These are phyloP conservation scores for Pollenia amentaria DNA, from an alignment of 2,888 invertebrate species.

Conservation along the genomic window DNA sequence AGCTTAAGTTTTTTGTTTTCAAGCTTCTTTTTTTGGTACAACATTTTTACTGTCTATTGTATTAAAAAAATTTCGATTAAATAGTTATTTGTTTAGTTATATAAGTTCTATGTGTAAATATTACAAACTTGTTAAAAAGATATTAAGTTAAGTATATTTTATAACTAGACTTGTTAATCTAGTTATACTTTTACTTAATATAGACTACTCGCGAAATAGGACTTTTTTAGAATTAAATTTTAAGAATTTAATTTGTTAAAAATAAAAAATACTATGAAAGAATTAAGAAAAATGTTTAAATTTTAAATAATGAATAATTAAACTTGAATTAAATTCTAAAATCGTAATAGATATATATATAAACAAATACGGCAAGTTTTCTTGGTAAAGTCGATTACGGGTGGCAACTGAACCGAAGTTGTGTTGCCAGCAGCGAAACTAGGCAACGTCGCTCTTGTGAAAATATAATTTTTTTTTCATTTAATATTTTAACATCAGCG, in stretches of 20 bases:
- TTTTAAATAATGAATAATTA: not conserved
- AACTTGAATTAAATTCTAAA: no score
- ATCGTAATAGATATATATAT: no score
- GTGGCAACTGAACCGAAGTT: no score
- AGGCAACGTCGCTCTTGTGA: no score
- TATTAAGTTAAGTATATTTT: constrained; percentile 32
- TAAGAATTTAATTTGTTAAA: constrained; percentile 64
- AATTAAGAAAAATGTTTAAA: not conserved
- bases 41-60: constrained; percentile 51
- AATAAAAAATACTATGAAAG: constrained; percentile 34
- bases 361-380: no score
- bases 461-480: no score
- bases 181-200: constrained; percentile 14
- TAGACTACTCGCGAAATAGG: constrained; percentile 15
- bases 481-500: no score
- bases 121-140: constrained; percentile 38
- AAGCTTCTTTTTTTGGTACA: constrained; percentile 29
- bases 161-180: constrained; percentile 49
- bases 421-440: no score
- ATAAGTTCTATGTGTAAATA: constrained; percentile 73
- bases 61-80: constrained; percentile 35
- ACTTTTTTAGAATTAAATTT: constrained; percentile 58
- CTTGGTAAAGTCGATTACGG: no score
- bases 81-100: constrained; percentile 56
- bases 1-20: constrained; percentile 22